These are phyloP conservation scores for Talpa occidentalis DNA, from an alignment of 2,113 vertebrate genomes.

Conservation along the genomic window DNA sequence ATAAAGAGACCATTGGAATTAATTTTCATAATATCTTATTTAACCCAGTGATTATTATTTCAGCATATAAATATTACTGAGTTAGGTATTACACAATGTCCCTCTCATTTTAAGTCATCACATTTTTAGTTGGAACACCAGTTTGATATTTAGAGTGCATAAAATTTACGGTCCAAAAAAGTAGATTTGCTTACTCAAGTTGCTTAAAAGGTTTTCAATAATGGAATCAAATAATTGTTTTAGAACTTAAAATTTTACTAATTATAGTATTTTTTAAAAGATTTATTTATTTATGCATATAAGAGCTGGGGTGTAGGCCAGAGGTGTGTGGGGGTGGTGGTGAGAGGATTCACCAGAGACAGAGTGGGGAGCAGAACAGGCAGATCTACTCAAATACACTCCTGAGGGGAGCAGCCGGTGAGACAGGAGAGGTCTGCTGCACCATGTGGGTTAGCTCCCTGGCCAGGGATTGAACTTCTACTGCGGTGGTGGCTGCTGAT, in stretches of 20 bases:
- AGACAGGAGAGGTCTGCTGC: too few relatives aligned
- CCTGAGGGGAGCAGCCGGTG: too few relatives aligned
- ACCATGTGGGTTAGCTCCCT: too few relatives aligned
- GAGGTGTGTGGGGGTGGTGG: too few relatives aligned
- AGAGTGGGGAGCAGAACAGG: too few relatives aligned
- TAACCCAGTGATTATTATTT: not conserved
- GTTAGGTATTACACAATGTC: not conserved
- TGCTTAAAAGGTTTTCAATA: not conserved
- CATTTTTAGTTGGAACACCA: not conserved
- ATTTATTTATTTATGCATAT: too few relatives aligned
- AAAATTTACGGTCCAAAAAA: not conserved
- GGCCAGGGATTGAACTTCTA: too few relatives aligned
- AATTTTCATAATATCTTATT: conserved; percentile 9
- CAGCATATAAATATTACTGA: not conserved
- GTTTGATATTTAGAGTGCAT: not conserved
- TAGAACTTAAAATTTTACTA: not conserved
- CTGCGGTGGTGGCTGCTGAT: too few relatives aligned
- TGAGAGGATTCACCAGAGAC: too few relatives aligned
- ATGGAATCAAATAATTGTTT: not conserved
- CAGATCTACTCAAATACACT: too few relatives aligned
- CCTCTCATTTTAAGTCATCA: not conserved
- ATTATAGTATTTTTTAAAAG: too few relatives aligned
- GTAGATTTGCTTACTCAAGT: not conserved
- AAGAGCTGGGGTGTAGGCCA: too few relatives aligned
- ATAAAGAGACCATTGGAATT: not conserved